Percentiles rank a stretch among this genome's conserved stretches.
phyloP scores from a whole-genome alignment of 2,888 invertebrate genomes.

The Chrysopilus asiliformis region DNA sequence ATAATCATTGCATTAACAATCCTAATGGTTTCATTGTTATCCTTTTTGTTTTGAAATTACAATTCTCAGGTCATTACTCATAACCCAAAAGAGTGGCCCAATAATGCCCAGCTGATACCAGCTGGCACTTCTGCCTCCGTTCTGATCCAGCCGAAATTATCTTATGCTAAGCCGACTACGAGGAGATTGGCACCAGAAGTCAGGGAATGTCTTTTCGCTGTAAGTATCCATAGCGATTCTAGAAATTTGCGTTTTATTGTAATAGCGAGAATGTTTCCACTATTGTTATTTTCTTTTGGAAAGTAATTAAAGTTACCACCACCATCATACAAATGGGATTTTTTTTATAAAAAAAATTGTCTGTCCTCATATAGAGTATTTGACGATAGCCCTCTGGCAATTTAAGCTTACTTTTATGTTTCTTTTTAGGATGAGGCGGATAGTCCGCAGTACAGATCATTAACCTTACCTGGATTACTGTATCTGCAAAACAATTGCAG shows the following conservation, averaged over 20 bases:
- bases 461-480: conserved; percentile 25
- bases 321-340: no score
- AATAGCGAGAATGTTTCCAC: no score
- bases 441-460: conserved; percentile 23
- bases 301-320: no score
- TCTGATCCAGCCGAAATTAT: conserved; percentile 25
- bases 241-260: no score
- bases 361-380: no score
- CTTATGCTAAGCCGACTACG: conserved; percentile 23
- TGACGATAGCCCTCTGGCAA: no score
- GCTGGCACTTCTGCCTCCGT: conserved; percentile 26
- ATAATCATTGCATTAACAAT: no score
- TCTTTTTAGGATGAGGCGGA: conserved; percentile 23
- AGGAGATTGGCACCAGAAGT: conserved; percentile 19
- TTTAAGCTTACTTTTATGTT: not conserved
- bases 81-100: conserved; percentile 24
- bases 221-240: conserved; percentile 12
- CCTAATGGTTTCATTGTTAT: no score
- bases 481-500: conserved; percentile 33
- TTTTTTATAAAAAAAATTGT: no score
- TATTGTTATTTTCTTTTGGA: no score
- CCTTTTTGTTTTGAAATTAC: no score
- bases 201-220: conserved; percentile 27
- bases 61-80: conserved; percentile 13
- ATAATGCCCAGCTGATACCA: conserved; percentile 20